Base-by-base conservation (phyloP, 2,888 invertebrate species). In the Leucozona laternaria region DNA sequence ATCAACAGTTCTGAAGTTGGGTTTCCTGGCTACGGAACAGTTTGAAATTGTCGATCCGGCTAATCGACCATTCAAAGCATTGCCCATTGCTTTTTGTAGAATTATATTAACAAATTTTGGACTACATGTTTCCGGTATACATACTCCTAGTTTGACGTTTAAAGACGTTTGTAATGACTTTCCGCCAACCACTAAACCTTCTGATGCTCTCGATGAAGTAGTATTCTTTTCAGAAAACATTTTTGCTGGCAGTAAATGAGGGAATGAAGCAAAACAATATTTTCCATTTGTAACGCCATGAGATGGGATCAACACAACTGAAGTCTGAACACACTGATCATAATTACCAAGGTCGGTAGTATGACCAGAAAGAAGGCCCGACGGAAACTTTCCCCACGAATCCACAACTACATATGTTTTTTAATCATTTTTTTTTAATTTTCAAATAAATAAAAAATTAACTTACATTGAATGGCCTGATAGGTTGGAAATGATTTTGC, bases 331-430 rank as follows among this genome's bases (percentile, higher is more conserved):
- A 77, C 92, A 91, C 71, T 91, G 88, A 87, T 91, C 91, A 73
- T 88, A 91, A 73, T 89, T 89, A 48, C 91, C 92, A 8, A 90
- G 72, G 43, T 90, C 89, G 31, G 84, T 86, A 15, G 89, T 77
- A 68, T 91, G 89, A 10, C 90, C 90, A 20, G 64, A 84, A 0
- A 90, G 60, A 11, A 91, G 57, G 28, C 92, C 92, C 6, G 90
- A 76, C 28, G 91, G 90, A 5, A 90, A 50, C 88, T 91, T 91
- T 15, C 90, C 90, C 43, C 89, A 89, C 5, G 91, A 89, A 89
- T 92, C 92, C 1, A 91, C 17, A 90, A 91, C 91, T 91, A 58
- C 55, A 83, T 10, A 1, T 0, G 0, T 1, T 3, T 4, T 11
- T 1, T 22, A 22, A 50, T 50, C 20, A 1, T 22, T 22, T 2